Evolutionary conservation across 2,113 vertebrate genomes (phyloP), one percentile per base, ranked within the genome.

Genomic region (Amphiprion percula): DNA sequence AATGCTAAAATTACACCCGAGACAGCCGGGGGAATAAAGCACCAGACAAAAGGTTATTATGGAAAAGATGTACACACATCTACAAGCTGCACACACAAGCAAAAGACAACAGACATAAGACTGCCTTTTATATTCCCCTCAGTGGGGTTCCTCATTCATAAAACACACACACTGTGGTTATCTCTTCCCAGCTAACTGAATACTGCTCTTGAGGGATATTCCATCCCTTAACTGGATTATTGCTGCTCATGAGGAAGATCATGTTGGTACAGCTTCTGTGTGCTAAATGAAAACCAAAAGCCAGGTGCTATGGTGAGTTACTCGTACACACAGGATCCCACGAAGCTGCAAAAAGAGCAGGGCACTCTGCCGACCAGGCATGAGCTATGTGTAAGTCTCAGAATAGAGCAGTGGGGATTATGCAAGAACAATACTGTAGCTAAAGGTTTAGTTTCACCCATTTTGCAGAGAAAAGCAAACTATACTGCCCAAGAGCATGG

Each of bases 371-470:
- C 14, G 41, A 76, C 58, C 58, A 84, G 69, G 50, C 72, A 7
- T 16, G 61, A 79, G 52, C 49, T 53, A 47, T 63, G 72, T 77
- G 70, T 15, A 49, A 64, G 44, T 68, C 83, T 89, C 72, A 82
- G 88, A 82, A 89, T 74, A 75, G 78, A 88, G 62, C 79, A 68
- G 63, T 26, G 33, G 74, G 85, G 83, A 87, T 90, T 83, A 88
- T 58, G 72, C 64, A 85, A 90, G 87, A 87, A 90, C 77, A 86
- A 80, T 69, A 59, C 79, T 59, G 80, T 23, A 63, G 81, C 77
- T 83, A 90, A 91, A 91, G 59, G 90, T 74, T 88, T 81, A 82
- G 80, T 85, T 86, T 82, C 54, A 73, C 84, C 89, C 67, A 46
- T 87, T 92, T 86, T 37, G 58, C 56, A 79, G 70, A 49, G 82